Base-by-base conservation (phyloP, 2,113 vertebrate genomes). In the Phalacrocorax aristotelis region DNA sequence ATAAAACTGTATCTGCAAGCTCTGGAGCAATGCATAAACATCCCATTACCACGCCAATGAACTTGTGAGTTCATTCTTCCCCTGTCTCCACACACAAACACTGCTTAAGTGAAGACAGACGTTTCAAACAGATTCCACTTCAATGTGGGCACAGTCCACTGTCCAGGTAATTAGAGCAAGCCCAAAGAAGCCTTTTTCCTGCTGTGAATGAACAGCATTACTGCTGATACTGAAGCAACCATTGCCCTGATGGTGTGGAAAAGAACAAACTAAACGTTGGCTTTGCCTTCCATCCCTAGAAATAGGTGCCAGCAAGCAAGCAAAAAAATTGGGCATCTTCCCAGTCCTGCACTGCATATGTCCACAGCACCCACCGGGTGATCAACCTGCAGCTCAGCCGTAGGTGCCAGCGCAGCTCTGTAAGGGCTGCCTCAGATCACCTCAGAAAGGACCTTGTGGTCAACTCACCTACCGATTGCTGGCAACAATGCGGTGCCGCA, bases 1-100 rank as follows among this genome's bases (percentile, higher is more conserved):
- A 89, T 26, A 52, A 93, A 97, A 89, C 46, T 5, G 0, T 40
- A 92, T 79, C 83, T 89, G 76, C 42, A 91, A 82, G 80, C 44
- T 91, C 58, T 95, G 65, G 40, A 85, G 76, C 36, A 92, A 87
- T 26, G 57, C 34, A 81, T 54, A 80, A 92, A 71, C 52, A 92
- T 54, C 32, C 30, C 51, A 90, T 72, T 84, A 84, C 13, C 76
- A 87, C 18, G 12, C 49, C 70, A 92, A 52, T 15, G 21, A 93
- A 85, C 52, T 30, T 55, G 7, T 21, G 72, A 90, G 44, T 26
- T 85, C 44, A 36, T 64, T 89, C 52, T 78, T 82, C 44, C n/a
- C 66, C 27, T 27, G 19, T 2, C 0, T 44, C 21, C 40, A 82
- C 36, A 83, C 12, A 61, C 29, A 61, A 74, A 38, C 44, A 57